These are phyloP conservation scores for Phrynocephalus vlangalii DNA, from an alignment of 2,797 vertebrate genomes.

Conservation along the genomic window DNA sequence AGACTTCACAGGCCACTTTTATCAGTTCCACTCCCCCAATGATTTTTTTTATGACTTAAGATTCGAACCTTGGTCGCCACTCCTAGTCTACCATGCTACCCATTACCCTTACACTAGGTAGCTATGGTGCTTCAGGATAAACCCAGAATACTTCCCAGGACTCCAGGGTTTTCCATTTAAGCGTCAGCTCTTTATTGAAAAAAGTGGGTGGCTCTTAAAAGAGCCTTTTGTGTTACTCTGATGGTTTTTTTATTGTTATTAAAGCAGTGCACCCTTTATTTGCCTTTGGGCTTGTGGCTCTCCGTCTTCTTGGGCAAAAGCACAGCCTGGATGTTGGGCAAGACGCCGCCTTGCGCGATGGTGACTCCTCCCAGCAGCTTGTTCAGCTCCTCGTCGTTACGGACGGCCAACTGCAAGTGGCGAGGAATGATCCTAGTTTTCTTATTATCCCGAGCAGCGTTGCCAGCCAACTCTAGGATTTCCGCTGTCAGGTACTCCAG, in stretches of 20 bases:
- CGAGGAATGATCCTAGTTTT: conserved; percentile 41
- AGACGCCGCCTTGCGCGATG: conserved; percentile 29
- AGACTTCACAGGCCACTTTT: too few relatives aligned
- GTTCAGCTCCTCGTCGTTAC: conserved; percentile 38
- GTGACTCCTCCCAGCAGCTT: conserved; percentile 27
- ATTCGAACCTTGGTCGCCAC: too few relatives aligned
- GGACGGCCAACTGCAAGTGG: conserved; percentile 17
- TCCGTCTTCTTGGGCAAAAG: conserved; percentile 36
- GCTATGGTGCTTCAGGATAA: too few relatives aligned
- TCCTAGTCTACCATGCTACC: too few relatives aligned
- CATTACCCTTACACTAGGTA: too few relatives aligned
- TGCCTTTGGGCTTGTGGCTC: conserved; percentile 44
- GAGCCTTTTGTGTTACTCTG: conserved; percentile 32
- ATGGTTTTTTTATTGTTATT: too few relatives aligned
- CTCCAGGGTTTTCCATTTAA: background rate
- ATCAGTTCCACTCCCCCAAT: too few relatives aligned
- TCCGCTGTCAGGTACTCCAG: conserved; percentile 39
- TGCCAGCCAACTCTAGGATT: conserved; percentile 31
- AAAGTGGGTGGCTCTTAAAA: conserved; percentile 47
- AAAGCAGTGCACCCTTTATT: background rate
- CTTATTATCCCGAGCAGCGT: conserved; percentile 43
- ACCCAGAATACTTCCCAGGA: too few relatives aligned
- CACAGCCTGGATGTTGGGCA: conserved; percentile 40
- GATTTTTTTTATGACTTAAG: too few relatives aligned
- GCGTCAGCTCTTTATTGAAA: background rate